Evolutionary conservation across 2,797 vertebrate genomes (phyloP).

Genomic region (Halcyon badia): DNA sequence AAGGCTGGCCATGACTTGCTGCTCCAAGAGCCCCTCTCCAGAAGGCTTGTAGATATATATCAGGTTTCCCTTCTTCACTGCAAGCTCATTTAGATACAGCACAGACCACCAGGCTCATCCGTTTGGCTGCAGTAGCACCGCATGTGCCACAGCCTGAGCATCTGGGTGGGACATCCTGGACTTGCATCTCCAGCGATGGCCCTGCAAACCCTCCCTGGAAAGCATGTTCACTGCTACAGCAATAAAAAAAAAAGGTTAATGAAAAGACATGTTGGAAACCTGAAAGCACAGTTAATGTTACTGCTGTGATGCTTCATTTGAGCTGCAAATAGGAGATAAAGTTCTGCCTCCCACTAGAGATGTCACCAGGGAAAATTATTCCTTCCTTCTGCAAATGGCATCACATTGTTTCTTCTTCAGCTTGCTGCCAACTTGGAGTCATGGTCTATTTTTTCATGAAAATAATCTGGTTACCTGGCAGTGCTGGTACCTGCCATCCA

Average conservation of each 20-base stretch:
- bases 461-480: background rate
- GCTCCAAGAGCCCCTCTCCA: background rate
- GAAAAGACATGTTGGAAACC: background rate
- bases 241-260: background rate
- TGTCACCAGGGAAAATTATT: constrained; percentile 29
- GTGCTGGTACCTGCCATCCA: background rate
- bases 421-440: constrained; percentile 9
- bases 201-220: background rate
- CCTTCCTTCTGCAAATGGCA: constrained; percentile 28
- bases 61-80: background rate
- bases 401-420: background rate
- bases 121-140: rapidly evolving
- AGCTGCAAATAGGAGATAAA: constrained; percentile 43
- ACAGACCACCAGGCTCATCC: background rate
- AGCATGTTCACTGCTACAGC: background rate
- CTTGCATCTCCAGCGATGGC: background rate
- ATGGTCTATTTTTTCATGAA: background rate
- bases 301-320: constrained; percentile 20
- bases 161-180: background rate
- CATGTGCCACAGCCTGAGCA: background rate
- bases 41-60: background rate
- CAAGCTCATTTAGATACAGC: background rate
- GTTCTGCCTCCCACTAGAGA: constrained; percentile 35
- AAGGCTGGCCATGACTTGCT: background rate
- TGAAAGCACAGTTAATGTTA: background rate